These are phyloP conservation scores for Argyresthia goedartella DNA, from an alignment of 2,888 invertebrate species.

Conservation along the genomic window DNA sequence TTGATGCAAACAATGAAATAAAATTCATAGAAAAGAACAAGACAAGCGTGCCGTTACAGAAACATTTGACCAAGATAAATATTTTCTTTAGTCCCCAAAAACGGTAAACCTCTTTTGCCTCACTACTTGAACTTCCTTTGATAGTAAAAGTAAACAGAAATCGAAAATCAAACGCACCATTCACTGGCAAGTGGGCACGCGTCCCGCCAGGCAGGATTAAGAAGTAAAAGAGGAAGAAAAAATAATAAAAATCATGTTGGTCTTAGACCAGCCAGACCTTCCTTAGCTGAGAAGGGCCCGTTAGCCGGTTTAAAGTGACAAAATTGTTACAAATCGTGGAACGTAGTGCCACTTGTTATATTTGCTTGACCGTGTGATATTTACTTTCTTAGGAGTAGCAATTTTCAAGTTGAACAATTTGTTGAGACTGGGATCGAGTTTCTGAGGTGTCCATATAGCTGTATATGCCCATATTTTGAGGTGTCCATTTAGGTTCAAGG, in stretches of 20 bases:
- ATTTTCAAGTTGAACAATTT: too few relatives aligned
- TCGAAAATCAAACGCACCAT: constrained; percentile 60
- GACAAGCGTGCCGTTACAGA: constrained; percentile 19
- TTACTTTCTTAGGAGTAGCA: too few relatives aligned
- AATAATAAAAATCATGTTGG: constrained; percentile 16
- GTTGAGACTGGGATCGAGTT: too few relatives aligned
- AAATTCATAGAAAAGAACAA: constrained; percentile 6
- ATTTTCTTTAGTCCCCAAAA: constrained; percentile 31
- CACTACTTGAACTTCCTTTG: constrained; percentile 43
- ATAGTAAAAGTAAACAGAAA: constrained; percentile 60
- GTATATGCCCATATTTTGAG: too few relatives aligned
- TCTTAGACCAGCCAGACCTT: neutral
- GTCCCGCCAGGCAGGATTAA: constrained; percentile 13
- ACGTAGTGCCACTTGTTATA: too few relatives aligned
- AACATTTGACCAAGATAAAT: constrained; percentile 46
- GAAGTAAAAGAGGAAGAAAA: constrained; percentile 19
- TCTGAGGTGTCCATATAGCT: too few relatives aligned
- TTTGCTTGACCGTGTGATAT: too few relatives aligned
- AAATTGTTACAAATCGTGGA: too few relatives aligned
- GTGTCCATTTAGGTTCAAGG: too few relatives aligned
- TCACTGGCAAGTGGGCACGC: constrained; percentile 37
- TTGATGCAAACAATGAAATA: neutral
- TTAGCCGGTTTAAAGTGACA: too few relatives aligned
- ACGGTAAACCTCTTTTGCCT: constrained; percentile 40
- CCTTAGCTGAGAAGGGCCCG: too few relatives aligned